A percentile compares a stretch with the other conserved stretches of the same genome.
Conservation (phyloP, 2,797 vertebrate species). For the Epinephelus awoara region DNA sequence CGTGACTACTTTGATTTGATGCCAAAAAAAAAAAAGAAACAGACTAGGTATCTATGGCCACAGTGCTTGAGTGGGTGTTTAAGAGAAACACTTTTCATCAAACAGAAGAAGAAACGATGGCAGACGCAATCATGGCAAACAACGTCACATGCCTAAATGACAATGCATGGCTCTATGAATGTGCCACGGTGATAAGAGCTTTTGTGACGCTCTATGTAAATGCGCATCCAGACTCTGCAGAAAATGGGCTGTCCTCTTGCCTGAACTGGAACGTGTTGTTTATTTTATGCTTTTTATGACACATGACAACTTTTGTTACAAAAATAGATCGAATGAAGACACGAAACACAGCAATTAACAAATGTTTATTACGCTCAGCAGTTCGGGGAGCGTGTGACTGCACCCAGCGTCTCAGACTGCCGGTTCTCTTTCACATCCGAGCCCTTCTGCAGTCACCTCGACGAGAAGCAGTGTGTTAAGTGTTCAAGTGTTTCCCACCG, state of each 20-base stretch:
- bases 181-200: slow-evolving; percentile 6
- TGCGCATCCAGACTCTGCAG: not conserved
- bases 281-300: not conserved
- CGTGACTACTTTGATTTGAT: slow-evolving; percentile 54
- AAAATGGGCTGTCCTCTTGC: not conserved
- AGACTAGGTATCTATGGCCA: slow-evolving; percentile 31
- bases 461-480: slow-evolving; percentile 46
- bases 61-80: slow-evolving; percentile 33
- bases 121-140: slow-evolving; percentile 7
- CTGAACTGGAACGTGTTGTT: not conserved
- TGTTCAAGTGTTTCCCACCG: slow-evolving; percentile 66
- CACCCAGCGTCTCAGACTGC: slow-evolving; percentile 8
- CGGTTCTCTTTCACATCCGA: slow-evolving; percentile 21
- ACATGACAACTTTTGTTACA: not conserved
- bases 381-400: slow-evolving; percentile 4
- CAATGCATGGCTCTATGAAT: slow-evolving; percentile 15
- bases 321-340: not conserved
- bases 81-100: slow-evolving; percentile 55
- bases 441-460: slow-evolving; percentile 21
- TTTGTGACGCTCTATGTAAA: not conserved
- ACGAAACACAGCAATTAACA: not conserved
- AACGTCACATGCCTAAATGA: slow-evolving; percentile 9
- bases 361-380: slow-evolving; percentile 1
- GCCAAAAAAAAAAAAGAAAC: slow-evolving; percentile 32
- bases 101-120: slow-evolving; percentile 28